Percentiles rank a stretch among this genome's conserved stretches.
Evolutionary conservation across 2,888 invertebrate species (phyloP).

Genomic region (Thymelicus lineola): DNA sequence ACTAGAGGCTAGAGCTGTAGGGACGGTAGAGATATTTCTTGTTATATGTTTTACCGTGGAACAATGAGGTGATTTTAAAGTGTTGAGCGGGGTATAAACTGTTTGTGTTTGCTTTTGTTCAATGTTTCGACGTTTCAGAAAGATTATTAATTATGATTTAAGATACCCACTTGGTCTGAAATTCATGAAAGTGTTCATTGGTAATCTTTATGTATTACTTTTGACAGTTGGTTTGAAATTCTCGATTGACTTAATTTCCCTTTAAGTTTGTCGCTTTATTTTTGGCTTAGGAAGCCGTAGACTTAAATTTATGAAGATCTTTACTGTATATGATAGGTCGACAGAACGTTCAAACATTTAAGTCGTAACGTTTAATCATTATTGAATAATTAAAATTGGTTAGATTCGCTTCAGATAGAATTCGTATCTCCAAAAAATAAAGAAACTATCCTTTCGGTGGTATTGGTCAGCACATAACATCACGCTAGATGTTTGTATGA

Average conservation of each 20-base stretch:
- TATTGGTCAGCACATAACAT: too few species aligned
- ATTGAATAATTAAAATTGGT: too few species aligned
- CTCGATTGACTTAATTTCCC: not conserved
- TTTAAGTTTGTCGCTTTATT: not conserved
- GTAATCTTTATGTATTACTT: not conserved
- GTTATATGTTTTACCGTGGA: slow-evolving; percentile 4
- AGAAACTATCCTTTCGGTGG: too few species aligned
- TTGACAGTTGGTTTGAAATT: not conserved
- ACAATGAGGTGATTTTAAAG: slow-evolving; percentile 3
- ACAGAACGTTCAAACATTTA: too few species aligned
- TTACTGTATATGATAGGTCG: too few species aligned
- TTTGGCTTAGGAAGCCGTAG: too few species aligned
- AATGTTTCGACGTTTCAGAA: not conserved
- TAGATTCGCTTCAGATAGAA: too few species aligned
- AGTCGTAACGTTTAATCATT: too few species aligned
- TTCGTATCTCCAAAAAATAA: too few species aligned
- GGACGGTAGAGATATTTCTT: slow-evolving; percentile 4
- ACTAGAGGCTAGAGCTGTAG: slow-evolving; percentile 15
- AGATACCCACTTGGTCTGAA: not conserved
- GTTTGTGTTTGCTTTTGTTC: not conserved
- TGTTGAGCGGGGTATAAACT: not conserved
- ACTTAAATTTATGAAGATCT: too few species aligned
- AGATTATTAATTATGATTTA: not conserved
- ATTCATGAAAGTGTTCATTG: not conserved
- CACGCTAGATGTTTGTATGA: not conserved